A percentile compares a stretch with the other conserved stretches of the same genome.
Evolutionary conservation across 23 tunicate species (phyloP).

Genomic region (Phallusia fumigata): DNA sequence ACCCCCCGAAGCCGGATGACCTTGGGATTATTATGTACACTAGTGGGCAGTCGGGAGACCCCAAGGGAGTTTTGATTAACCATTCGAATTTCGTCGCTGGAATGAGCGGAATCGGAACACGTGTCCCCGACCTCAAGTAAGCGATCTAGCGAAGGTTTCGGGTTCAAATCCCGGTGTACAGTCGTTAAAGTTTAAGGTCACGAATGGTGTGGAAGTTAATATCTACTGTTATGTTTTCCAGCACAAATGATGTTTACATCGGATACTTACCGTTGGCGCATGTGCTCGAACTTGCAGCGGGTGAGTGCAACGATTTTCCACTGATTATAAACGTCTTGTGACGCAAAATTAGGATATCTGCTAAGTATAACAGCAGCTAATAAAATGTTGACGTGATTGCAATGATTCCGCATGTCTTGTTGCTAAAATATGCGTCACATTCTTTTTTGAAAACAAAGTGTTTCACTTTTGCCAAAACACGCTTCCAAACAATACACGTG

Average conservation of each 20-base stretch:
- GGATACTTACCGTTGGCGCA: constrained; percentile 96
- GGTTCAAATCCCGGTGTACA: neutral
- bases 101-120: constrained; percentile 63
- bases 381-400: too few species aligned
- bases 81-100: constrained; percentile 88
- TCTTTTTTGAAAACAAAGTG: too few species aligned
- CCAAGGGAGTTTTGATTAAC: constrained; percentile 92
- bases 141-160: too few species aligned
- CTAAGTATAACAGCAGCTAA: neutral
- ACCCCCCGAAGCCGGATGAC: constrained; percentile 66
- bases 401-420: too few species aligned
- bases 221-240: constrained; percentile 1
- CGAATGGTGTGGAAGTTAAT: neutral
- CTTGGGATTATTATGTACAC: constrained; percentile 95
- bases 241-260: constrained; percentile 71
- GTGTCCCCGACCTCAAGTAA: constrained; percentile 54
- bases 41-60: constrained; percentile 93
- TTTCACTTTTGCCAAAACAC: neutral
- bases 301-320: constrained; percentile 7
- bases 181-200: neutral
- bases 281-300: constrained; percentile 94
- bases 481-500: neutral
- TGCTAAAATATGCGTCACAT: too few species aligned
- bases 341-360: too few species aligned
- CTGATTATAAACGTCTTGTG: neutral